Conservation (phyloP, 2,113 vertebrate species). For the western clawed frog (Xenopus tropicalis) region DNA sequence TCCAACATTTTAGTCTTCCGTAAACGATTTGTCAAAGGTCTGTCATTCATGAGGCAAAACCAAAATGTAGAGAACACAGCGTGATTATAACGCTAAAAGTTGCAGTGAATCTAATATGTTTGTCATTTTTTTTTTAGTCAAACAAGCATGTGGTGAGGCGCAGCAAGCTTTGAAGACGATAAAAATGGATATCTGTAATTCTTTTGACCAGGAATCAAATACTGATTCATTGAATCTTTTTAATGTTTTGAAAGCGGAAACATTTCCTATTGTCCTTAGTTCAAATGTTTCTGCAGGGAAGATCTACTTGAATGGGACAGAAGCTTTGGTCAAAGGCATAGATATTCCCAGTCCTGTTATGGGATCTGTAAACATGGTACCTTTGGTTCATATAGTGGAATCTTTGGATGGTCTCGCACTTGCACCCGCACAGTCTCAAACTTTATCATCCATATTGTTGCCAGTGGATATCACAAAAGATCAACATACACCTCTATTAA, state of each 20-base stretch:
- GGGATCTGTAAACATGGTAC: constrained; percentile 34
- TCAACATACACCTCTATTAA: background rate
- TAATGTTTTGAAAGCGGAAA: background rate
- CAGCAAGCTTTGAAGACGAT: background rate
- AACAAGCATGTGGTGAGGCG: background rate
- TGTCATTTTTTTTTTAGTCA: constrained; percentile 1
- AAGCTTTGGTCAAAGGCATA: background rate
- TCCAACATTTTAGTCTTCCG: no score
- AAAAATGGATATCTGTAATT: background rate
- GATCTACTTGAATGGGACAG: constrained; percentile 41
- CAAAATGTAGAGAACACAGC: no score
- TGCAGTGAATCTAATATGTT: no score
- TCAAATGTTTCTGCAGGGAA: background rate
- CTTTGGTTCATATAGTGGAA: constrained; percentile 44
- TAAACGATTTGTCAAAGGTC: no score
- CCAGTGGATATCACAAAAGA: background rate
- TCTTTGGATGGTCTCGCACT: constrained; percentile 38
- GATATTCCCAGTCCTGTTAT: constrained; percentile 16
- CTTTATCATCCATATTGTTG: constrained; percentile 5
- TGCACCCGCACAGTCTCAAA: constrained; percentile 11
- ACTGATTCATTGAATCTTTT: background rate
- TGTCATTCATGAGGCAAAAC: no score
- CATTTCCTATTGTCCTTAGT: constrained; percentile 30
- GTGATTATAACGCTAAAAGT: no score
- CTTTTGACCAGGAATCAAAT: background rate